A percentile compares a stretch with the other conserved stretches of the same genome.
These are phyloP conservation scores for Synchiropus splendidus DNA, from an alignment of 2,113 vertebrate species.

Conservation along the genomic window DNA sequence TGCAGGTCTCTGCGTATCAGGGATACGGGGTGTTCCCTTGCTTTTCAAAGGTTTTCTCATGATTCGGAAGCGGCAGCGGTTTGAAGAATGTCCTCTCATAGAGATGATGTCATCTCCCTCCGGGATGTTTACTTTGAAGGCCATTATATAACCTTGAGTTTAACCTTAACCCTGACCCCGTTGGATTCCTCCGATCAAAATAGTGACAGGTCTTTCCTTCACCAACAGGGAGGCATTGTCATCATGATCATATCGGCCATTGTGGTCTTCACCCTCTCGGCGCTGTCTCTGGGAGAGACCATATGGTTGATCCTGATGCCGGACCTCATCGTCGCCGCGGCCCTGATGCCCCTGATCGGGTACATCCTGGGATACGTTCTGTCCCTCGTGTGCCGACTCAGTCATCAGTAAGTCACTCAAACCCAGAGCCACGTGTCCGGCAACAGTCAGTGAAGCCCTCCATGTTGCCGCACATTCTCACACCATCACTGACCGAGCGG, in stretches of 20 bases:
- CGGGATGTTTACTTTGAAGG: no score
- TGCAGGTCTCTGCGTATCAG: background rate
- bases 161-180: no score
- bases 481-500: background rate
- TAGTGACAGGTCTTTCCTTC: background rate
- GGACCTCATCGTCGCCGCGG: conserved; percentile 56
- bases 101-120: background rate
- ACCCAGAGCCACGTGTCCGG: background rate
- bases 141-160: no score
- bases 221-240: conserved; percentile 58
- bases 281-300: conserved; percentile 41
- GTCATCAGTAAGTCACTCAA: conserved; percentile 53
- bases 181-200: background rate
- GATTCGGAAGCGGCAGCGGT: background rate
- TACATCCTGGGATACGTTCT: conserved; percentile 70
- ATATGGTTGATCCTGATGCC: conserved; percentile 62
- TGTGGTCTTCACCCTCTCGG: conserved; percentile 40
- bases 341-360: conserved; percentile 73
- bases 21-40: background rate
- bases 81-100: background rate
- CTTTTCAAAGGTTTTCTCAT: background rate
- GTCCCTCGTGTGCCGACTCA: conserved; percentile 63
- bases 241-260: conserved; percentile 50
- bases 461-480: background rate
- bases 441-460: background rate